phyloP scores from a whole-genome alignment of 2,113 vertebrate genomes.

The Falco punctatus region DNA sequence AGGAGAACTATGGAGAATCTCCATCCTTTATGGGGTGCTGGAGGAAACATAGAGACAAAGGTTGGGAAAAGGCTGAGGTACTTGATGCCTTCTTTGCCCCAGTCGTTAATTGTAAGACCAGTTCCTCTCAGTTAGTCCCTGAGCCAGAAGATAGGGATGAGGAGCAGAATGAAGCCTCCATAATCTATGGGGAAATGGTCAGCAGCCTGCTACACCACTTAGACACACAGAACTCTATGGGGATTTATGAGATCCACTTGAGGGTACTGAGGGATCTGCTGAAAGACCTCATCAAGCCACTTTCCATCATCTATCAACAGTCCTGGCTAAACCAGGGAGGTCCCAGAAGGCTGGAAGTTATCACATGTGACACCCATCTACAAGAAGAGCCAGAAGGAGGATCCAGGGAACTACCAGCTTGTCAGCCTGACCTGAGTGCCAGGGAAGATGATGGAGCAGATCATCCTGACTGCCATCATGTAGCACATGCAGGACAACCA shows the following conservation, averaged over 20 bases:
- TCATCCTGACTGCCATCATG: neutral
- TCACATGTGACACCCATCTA: no score
- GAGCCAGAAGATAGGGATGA: neutral
- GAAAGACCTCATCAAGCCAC: neutral
- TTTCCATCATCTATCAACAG: neutral
- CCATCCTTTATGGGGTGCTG: neutral
- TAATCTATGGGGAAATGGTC: neutral
- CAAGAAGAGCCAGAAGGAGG: neutral
- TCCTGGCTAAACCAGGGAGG: no score
- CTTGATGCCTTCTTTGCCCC: neutral
- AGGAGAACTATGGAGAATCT: neutral
- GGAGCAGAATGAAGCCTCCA: neutral
- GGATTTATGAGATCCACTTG: neutral
- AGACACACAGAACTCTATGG: neutral
- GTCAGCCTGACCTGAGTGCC: neutral
- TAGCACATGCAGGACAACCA: accelerated
- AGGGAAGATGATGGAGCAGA: neutral
- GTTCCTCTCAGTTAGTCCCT: neutral
- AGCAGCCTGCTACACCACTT: neutral
- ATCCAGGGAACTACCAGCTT: neutral
- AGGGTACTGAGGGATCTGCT: accelerated
- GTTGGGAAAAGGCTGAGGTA: neutral
- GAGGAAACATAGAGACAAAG: neutral
- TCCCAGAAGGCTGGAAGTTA: no score
- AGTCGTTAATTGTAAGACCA: neutral